phyloP scores from a whole-genome alignment of 2,888 invertebrate species.

The Eledona agricola region DNA sequence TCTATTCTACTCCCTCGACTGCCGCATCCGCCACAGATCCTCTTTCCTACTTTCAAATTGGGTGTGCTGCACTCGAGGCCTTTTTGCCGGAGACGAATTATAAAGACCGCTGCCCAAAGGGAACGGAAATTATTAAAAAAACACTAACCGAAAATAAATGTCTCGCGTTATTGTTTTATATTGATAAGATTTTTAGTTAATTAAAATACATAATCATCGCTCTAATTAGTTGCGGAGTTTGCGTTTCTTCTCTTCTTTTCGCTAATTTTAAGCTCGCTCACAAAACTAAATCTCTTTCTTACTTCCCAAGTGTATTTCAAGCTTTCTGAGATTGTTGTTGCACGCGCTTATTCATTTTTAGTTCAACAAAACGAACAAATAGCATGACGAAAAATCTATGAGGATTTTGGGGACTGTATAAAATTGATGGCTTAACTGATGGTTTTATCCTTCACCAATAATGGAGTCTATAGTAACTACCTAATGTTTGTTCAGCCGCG shows the following conservation, averaged over 20 bases:
- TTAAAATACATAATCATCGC: no score
- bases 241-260: no score
- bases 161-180: no score
- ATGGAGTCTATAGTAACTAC: conserved; percentile 32
- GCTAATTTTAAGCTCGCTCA: no score
- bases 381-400: conserved; percentile 7
- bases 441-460: conserved; percentile 37
- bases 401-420: conserved; percentile 25
- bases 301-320: no score
- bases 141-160: no score
- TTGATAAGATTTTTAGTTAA: no score
- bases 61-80: conserved; percentile 33
- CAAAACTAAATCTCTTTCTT: no score
- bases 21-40: conserved; percentile 37
- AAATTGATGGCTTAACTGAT: conserved; percentile 35
- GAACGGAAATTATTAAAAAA: no score
- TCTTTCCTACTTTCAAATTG: conserved; percentile 42
- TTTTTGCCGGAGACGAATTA: conserved; percentile 19
- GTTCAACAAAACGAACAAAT: conserved; percentile 12
- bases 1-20: conserved; percentile 49
- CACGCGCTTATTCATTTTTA: conserved; percentile 13
- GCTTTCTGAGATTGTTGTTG: no score
- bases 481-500: conserved; percentile 41
- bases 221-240: no score
- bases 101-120: conserved; percentile 7